Conservation (phyloP, 2,113 vertebrate species). For the Serilophus lunatus region DNA sequence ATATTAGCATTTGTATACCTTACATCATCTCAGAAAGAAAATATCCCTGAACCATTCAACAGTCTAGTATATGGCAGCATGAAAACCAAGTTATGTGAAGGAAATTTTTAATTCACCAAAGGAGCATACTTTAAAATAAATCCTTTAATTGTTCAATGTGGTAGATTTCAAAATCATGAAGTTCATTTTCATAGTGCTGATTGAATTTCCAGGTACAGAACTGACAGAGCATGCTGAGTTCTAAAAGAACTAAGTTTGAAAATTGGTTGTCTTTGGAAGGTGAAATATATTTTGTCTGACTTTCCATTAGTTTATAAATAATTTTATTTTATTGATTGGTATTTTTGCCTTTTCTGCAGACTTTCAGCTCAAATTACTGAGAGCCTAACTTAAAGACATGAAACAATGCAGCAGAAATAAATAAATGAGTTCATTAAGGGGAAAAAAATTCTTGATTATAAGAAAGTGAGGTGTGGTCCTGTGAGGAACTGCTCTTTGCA, state of each 20-base stretch:
- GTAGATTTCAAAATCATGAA: neutral
- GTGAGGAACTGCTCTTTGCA: constrained; percentile 63
- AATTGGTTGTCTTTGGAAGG: neutral
- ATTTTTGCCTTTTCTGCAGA: neutral
- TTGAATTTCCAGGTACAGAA: neutral
- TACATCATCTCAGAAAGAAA: neutral
- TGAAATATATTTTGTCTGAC: neutral
- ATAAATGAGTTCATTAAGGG: neutral
- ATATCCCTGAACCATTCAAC: neutral
- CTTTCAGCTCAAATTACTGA: neutral
- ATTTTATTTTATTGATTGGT: neutral
- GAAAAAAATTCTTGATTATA: neutral
- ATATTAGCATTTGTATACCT: neutral
- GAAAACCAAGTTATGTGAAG: neutral
- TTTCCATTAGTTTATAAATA: neutral
- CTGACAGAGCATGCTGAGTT: neutral
- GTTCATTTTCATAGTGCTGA: neutral
- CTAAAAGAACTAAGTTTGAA: neutral
- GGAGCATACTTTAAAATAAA: neutral
- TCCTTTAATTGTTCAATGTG: neutral
- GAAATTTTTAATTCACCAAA: neutral
- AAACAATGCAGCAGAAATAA: neutral
- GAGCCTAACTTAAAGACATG: neutral
- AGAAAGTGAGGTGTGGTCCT: constrained; percentile 34
- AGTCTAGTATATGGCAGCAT: neutral